Base-by-base conservation (phyloP, 2,888 invertebrate species). In the Trichogramma evanescens region DNA sequence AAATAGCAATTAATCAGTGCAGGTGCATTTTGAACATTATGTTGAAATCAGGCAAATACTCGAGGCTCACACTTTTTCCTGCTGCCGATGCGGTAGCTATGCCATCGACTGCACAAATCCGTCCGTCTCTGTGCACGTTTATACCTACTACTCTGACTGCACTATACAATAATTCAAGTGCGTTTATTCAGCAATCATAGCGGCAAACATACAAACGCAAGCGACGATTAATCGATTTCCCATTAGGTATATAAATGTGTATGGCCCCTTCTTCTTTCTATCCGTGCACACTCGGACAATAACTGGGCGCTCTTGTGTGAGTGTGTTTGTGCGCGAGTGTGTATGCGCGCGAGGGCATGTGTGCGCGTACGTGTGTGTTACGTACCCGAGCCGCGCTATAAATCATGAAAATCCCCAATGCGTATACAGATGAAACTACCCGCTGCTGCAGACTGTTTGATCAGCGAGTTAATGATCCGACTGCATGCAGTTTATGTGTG, bases 331-430 rank as follows among this genome's bases (percentile, higher is more conserved):
- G n/a, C n/a, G 26, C 26, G 26, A 26, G 26, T 26, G 26, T 26
- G 26, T 26, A 26, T 46, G 13, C 8, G 13, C 8, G 50, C 40
- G n/a, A 39, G 26, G 50, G 40, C 48, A n/a, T n/a, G 41, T 48
- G 7, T 26, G 39, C 39, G 42, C 4, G 7, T 6, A 10, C 57
- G 44, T 4, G 39, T 26, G 26, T 26, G 26, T 26, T 26, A 26
- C 43, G 40, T 13, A 9, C 4, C 41, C 40, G 6, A 5, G 49
- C 40, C 50, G 4, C 52, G 26, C 6, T 54, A 59, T 59, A 63
- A 63, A 63, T 63, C 59, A 63, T 59, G 63, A 63, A 63, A 63
- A 59, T 63, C 63, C 63, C 57, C 26, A 26, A 26, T 26, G 26
- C 26, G 59, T 63, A 56, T 59, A 42, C 56, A 55, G 62, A 50